Conservation (phyloP, 2,797 vertebrate genomes). For the Cichlasoma orientale region DNA sequence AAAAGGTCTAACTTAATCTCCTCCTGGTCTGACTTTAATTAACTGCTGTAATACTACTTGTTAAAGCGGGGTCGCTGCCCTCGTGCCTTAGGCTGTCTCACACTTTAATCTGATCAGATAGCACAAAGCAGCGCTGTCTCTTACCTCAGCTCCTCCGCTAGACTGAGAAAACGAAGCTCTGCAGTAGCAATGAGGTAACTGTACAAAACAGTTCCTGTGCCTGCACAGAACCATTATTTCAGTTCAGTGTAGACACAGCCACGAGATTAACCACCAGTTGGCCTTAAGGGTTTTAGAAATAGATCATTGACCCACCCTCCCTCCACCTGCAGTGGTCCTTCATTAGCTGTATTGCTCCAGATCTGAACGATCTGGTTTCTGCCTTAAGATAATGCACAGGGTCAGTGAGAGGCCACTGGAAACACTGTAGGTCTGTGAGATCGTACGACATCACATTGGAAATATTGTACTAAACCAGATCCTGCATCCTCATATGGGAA, state of each 20-base stretch:
- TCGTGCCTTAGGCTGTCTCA: slow-evolving; percentile 40
- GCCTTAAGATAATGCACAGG: slow-evolving; percentile 20
- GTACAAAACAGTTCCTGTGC: slow-evolving; percentile 21
- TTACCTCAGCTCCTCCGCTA: slow-evolving; percentile 25
- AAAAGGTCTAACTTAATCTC: slow-evolving; percentile 34
- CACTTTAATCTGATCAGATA: slow-evolving; percentile 54
- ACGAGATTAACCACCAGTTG: slow-evolving; percentile 23
- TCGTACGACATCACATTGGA: background rate
- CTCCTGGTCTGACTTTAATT: slow-evolving; percentile 51
- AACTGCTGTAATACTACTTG: slow-evolving; percentile 47
- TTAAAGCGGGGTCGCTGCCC: slow-evolving; percentile 28
- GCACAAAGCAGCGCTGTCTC: slow-evolving; percentile 42
- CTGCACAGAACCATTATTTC: slow-evolving; percentile 20
- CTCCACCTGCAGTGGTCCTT: slow-evolving; percentile 27
- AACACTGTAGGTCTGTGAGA: background rate
- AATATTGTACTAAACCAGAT: background rate
- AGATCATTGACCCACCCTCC: slow-evolving; percentile 31
- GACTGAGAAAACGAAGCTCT: slow-evolving; percentile 6
- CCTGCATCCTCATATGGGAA: too few species aligned
- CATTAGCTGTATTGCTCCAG: slow-evolving; percentile 22
- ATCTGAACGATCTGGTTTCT: slow-evolving; percentile 20
- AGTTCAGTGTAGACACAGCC: slow-evolving; percentile 19
- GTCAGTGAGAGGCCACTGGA: slow-evolving; percentile 29
- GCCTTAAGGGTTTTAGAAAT: slow-evolving; percentile 29
- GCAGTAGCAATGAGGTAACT: slow-evolving; percentile 12